phyloP scores from a whole-genome alignment of 2,797 vertebrate genomes.

The Coluber constrictor region DNA sequence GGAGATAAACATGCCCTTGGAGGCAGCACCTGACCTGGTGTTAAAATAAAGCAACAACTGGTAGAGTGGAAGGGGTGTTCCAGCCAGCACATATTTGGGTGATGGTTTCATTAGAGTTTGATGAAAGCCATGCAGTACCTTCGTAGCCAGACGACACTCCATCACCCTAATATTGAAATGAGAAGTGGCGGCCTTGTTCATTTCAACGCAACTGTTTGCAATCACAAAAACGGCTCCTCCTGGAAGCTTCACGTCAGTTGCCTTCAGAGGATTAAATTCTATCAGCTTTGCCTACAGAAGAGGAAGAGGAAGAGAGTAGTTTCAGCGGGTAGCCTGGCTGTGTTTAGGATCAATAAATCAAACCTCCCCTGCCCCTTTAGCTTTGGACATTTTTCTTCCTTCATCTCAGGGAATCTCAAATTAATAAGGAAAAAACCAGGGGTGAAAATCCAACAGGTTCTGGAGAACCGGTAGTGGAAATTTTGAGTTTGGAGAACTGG shows the following conservation, averaged over 20 bases:
- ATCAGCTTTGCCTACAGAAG: constrained; percentile 90
- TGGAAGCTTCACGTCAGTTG: constrained; percentile 89
- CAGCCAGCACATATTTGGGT: constrained; percentile 47
- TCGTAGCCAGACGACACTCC: constrained; percentile 92
- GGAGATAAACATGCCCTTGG: constrained; percentile 52
- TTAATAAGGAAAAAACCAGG: neutral
- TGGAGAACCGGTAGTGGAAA: too few relatives aligned
- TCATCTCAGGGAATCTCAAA: constrained; percentile 24
- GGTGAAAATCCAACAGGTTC: too few relatives aligned
- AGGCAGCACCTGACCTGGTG: constrained; percentile 61
- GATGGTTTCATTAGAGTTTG: constrained; percentile 55
- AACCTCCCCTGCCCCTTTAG: constrained; percentile 5
- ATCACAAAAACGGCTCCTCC: constrained; percentile 90
- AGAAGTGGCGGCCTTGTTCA: constrained; percentile 96
- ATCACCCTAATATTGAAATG: constrained; percentile 95
- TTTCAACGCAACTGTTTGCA: constrained; percentile 93
- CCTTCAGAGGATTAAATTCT: constrained; percentile 89
- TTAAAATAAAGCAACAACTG: constrained; percentile 42
- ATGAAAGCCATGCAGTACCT: constrained; percentile 76
- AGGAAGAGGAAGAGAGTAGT: constrained; percentile 52
- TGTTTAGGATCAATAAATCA: constrained; percentile 61
- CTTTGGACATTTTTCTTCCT: constrained; percentile 24
- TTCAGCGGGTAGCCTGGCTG: constrained; percentile 51
- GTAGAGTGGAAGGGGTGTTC: constrained; percentile 33
- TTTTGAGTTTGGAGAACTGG: too few relatives aligned